Evolutionary conservation across 2,888 invertebrate genomes (phyloP).

Genomic region (Nomada flava): DNA sequence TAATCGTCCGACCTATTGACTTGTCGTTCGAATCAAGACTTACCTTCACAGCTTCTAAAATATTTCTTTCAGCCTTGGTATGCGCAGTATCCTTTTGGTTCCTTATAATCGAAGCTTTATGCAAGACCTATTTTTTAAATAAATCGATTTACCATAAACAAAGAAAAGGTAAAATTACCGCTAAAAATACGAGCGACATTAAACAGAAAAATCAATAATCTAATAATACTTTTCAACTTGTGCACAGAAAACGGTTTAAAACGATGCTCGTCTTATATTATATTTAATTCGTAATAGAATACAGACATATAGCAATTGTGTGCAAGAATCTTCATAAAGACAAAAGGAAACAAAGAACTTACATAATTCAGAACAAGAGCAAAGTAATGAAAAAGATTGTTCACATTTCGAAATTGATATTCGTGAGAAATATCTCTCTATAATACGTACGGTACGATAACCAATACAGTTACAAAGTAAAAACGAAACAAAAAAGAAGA

Average conservation of each 20-base stretch:
- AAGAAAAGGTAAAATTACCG: neutral
- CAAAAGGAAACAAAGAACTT: constrained; percentile 44
- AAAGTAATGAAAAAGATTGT: neutral
- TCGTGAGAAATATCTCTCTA: constrained; percentile 1
- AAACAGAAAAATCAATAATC: constrained; percentile 16
- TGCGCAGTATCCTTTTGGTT: constrained; percentile 93
- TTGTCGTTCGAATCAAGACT: constrained; percentile 9
- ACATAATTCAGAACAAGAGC: constrained; percentile 37
- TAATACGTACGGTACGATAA: neutral
- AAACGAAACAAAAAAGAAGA: no score
- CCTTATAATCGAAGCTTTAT: constrained; percentile 89
- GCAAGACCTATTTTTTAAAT: constrained; percentile 84
- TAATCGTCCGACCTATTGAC: constrained; percentile 16
- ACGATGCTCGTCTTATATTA: neutral
- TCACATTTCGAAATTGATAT: neutral
- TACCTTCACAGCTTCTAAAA: constrained; percentile 89
- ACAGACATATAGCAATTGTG: neutral
- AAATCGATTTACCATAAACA: neutral
- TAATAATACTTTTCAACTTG: neutral
- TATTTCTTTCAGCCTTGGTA: constrained; percentile 92
- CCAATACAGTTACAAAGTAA: neutral
- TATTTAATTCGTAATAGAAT: no score
- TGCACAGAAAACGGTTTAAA: no score
- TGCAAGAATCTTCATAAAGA: constrained; percentile 13
- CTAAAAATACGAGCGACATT: neutral